Percentiles rank a stretch among this genome's conserved stretches.
phyloP scores from a whole-genome alignment of 2,797 vertebrate genomes.

The Podargus strigoides region DNA sequence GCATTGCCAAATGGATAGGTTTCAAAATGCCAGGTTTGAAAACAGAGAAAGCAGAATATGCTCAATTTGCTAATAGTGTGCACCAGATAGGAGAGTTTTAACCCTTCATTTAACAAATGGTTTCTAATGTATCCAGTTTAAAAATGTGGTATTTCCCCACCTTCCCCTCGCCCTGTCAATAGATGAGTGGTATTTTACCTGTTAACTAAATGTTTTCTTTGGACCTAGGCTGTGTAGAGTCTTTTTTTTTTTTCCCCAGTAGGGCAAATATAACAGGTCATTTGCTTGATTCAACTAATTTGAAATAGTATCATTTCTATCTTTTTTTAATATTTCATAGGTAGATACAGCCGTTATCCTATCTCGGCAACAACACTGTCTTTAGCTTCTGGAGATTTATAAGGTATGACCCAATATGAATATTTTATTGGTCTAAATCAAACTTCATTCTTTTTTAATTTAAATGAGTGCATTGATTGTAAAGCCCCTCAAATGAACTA shows the following conservation, averaged over 20 bases:
- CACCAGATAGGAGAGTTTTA: background rate
- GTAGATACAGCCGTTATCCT: background rate
- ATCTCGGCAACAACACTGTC: accelerated
- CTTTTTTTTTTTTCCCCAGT: background rate
- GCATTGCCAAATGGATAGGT: accelerated
- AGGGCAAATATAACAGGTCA: background rate
- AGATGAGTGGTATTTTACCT: background rate
- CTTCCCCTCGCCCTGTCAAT: too few relatives aligned
- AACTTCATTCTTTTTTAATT: background rate
- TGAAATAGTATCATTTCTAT: background rate
- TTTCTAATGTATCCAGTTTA: background rate
- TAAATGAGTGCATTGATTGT: background rate
- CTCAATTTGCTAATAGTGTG: background rate
- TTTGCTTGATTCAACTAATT: background rate
- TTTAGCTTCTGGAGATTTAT: background rate
- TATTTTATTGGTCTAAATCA: background rate
- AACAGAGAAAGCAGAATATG: background rate
- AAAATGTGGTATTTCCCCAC: too few relatives aligned
- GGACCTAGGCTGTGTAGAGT: background rate
- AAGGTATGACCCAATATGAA: background rate
- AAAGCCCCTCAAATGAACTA: background rate
- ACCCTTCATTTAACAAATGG: background rate
- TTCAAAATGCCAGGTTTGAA: background rate
- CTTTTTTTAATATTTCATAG: background rate
- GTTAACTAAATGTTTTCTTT: background rate